A percentile compares a stretch with the other conserved stretches of the same genome.
Conservation (phyloP, 2,888 invertebrate species). For the Laspeyria flexula region DNA sequence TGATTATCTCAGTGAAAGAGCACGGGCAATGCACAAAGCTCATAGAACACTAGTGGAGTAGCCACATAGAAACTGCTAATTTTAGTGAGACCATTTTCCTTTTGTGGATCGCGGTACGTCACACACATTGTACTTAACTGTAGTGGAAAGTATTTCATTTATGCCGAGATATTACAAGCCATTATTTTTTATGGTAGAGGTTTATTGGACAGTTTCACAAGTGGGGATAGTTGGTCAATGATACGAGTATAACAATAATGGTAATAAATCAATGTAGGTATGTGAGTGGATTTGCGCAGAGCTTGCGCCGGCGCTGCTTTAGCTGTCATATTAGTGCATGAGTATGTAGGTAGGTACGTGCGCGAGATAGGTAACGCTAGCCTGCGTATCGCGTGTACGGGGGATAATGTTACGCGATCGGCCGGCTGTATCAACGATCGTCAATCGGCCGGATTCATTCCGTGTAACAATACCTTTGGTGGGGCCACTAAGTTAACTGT, state of each 20-base stretch:
- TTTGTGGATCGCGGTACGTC: conserved; percentile 22
- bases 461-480: conserved; percentile 81
- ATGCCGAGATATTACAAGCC: conserved; percentile 19
- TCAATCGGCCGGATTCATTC: conserved; percentile 84
- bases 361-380: conserved; percentile 79
- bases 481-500: conserved; percentile 51
- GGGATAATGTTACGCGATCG: conserved; percentile 80
- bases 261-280: conserved; percentile 44
- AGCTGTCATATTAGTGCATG: conserved; percentile 23
- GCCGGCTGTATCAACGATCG: conserved; percentile 84
- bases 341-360: conserved; percentile 42
- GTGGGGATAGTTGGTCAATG: conserved; percentile 21
- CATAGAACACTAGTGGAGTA: conserved; percentile 41
- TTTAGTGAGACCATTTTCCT: conserved; percentile 33
- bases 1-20: conserved; percentile 74
- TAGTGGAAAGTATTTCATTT: conserved; percentile 28
- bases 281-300: conserved; percentile 21
- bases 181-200: conserved; percentile 32
- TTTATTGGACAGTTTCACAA: conserved; percentile 30
- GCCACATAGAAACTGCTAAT: conserved; percentile 32
- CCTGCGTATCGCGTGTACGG: conserved; percentile 80
- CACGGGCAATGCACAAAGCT: conserved; percentile 67
- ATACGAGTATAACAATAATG: conserved; percentile 38
- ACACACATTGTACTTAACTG: conserved; percentile 19
- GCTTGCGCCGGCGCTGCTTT: conserved; percentile 38